Evolutionary conservation across 2,797 vertebrate species (phyloP), one percentile per base, ranked within the genome.

Genomic region (Taeniopygia guttata): DNA sequence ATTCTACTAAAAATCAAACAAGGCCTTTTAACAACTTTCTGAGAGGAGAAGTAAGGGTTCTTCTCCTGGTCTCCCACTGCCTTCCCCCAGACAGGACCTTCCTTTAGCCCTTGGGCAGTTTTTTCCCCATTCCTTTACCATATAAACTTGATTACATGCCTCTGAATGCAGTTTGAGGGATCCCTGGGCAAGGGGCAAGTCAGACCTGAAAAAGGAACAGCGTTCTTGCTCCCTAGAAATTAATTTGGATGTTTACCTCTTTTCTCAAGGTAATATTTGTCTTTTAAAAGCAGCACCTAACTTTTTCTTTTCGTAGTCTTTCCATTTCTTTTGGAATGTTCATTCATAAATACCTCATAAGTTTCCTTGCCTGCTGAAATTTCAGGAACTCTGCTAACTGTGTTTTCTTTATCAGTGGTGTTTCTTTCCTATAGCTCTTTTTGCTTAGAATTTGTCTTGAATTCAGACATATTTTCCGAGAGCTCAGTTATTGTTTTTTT

Each of bases 331-430:
- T 34, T 73, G 70, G 23, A 73, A 46, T 23, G 4, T 80, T 92
- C 26, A 63, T 15, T 58, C 13, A 19, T 75, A 87, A 87, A 25
- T 63, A 55, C 38, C 52, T 93, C 72, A 7, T 46, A 63, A 55
- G 11, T 91, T 93, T 93, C 36, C 70, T 83, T 89, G 58, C 23
- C 62, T 77, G 32, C 68, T 95, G 52, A 93, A 88, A 89, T 89
- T n/a, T 89, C 54, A 94, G 79, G 34, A 74, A 27, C 21, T 84
- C 56, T 95, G 62, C 42, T 87, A 59, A 78, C 43, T 68, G 45
- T 66, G 7, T 78, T 85, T 90, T 88, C 58, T 36, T 70, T 93
- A 54, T 55, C 26, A 5, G 16, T 79, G 32, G 22, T 76, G 26
- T 38, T 69, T 93, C 26, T 87, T 83, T 83, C 40, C 12, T 26